Evolutionary conservation across 2,113 vertebrate species (phyloP).

Genomic region (Bubo blakistoni): DNA sequence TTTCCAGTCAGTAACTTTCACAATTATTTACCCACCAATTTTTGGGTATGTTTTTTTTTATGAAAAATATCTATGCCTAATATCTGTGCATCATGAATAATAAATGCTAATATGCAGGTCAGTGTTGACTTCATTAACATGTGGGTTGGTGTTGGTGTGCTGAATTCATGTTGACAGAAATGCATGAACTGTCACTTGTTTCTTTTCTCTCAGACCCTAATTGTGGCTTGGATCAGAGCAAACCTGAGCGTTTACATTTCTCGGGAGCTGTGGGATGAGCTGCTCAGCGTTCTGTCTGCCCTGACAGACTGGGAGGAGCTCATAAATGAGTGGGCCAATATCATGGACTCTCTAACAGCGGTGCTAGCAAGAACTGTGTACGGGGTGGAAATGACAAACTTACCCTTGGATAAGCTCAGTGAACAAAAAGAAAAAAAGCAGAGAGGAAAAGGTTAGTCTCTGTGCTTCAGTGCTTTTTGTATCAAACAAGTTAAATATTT

Average conservation of each 20-base stretch:
- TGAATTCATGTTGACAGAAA: neutral
- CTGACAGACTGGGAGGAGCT: slow-evolving; percentile 97
- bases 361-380: slow-evolving; percentile 93
- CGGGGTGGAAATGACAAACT: slow-evolving; percentile 89
- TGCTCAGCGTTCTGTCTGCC: slow-evolving; percentile 89
- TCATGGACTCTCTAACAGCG: slow-evolving; percentile 95
- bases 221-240: slow-evolving; percentile 96
- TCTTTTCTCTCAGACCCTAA: slow-evolving; percentile 83
- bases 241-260: slow-evolving; percentile 94
- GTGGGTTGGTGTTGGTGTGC: neutral
- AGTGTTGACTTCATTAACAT: accelerated
- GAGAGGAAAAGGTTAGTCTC: slow-evolving; percentile 85
- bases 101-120: accelerated
- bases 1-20: neutral
- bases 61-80: accelerated
- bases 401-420: slow-evolving; percentile 96
- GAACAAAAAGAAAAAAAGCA: slow-evolving; percentile 98
- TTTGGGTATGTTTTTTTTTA: neutral
- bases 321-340: slow-evolving; percentile 92
- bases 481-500: neutral
- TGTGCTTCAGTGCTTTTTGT: neutral
- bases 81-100: neutral
- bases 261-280: slow-evolving; percentile 96
- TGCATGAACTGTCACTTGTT: neutral
- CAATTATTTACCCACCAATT: neutral